Conservation (phyloP, 2,113 vertebrate species). For the Pomatostomus ruficeps region DNA sequence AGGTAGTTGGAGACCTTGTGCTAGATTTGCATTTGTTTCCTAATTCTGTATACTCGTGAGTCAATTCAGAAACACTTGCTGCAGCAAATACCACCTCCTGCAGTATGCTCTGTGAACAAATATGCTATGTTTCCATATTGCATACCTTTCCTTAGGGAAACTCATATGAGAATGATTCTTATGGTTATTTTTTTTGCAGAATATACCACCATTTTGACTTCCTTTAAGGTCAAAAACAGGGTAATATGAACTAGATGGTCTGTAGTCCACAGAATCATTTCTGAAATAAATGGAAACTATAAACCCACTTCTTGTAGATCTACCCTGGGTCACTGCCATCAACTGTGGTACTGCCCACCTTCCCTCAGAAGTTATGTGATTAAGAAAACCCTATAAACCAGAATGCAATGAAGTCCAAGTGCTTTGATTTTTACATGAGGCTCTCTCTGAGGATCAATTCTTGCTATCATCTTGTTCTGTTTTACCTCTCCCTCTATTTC, state of each 20-base stretch:
- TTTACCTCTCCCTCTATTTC: background rate
- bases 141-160: background rate
- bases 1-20: background rate
- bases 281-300: slow-evolving; percentile 11
- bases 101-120: background rate
- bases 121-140: background rate
- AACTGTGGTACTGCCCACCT: background rate
- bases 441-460: background rate
- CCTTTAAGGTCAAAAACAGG: background rate
- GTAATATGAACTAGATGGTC: background rate
- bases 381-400: background rate
- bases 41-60: background rate
- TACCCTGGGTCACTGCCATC: background rate
- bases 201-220: background rate
- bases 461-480: background rate
- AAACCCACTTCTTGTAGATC: background rate
- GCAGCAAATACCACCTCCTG: background rate
- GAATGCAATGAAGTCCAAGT: background rate
- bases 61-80: background rate
- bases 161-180: background rate
- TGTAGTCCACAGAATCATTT: background rate
- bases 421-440: background rate
- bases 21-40: background rate
- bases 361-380: background rate
- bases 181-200: background rate